Conservation (phyloP, 1,140 invertebrate genomes). For the Globodera ellingtonae region DNA sequence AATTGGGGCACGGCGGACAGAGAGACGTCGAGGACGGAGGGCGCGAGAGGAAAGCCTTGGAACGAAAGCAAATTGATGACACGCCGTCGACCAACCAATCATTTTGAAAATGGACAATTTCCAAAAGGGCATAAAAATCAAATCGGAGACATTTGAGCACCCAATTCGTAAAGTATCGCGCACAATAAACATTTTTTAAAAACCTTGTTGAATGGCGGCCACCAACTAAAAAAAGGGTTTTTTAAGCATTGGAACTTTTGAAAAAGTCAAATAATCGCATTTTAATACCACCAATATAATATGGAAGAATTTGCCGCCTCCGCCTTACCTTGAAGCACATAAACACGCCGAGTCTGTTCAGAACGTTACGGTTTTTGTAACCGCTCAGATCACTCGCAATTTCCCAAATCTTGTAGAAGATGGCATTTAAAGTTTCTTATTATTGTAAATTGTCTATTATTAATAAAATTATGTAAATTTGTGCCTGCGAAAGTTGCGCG, state of each 20-base stretch:
- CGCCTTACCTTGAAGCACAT: conserved; percentile 24
- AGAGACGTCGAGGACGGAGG: background rate
- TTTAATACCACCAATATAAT: background rate
- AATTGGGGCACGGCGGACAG: background rate
- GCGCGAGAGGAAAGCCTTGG: background rate
- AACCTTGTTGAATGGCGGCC: conserved; percentile 23
- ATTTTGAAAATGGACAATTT: too few species aligned
- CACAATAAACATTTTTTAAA: background rate
- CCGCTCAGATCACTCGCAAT: conserved; percentile 7
- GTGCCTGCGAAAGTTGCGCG: conserved; percentile 16
- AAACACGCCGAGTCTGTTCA: conserved; percentile 25
- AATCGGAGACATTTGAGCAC: background rate
- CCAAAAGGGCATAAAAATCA: background rate
- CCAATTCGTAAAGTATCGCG: background rate
- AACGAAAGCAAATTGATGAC: background rate
- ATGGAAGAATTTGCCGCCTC: background rate
- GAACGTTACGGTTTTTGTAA: conserved; percentile 10
- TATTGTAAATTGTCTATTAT: too few species aligned
- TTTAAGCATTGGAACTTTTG: background rate
- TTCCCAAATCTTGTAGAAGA: conserved; percentile 26
- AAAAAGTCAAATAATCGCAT: background rate
- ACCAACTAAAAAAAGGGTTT: background rate
- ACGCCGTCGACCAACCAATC: too few species aligned
- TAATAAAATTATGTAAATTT: background rate
- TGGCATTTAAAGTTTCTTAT: background rate